Evolutionary conservation across 2,797 vertebrate genomes (phyloP), one percentile per base, ranked within the genome.

Genomic region (Australoheros facetus): DNA sequence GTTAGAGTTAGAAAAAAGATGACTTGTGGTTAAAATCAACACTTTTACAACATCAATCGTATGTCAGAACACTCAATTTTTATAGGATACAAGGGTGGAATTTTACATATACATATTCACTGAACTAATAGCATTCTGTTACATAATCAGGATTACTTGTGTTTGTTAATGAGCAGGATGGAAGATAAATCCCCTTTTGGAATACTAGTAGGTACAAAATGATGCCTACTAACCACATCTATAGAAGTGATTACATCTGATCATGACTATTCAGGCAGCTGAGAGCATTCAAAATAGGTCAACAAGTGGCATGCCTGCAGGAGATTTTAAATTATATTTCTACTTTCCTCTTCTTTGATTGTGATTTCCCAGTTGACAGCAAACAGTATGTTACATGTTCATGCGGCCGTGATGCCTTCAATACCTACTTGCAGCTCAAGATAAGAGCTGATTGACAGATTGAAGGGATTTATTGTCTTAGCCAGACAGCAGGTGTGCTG

Each of bases 331-430:
- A 77, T 80, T 26, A 0, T 73, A 37, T 73, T 53, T 56, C 60
- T 75, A 48, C 71, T 80, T 79, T 79, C 48, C 13, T 30, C 53
- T 28, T 62, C 85, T 91, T 87, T 87, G 82, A 91, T 89, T 82
- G 21, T 1, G 42, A 78, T 79, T 83, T 79, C 19, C 62, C 57
- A 59, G 58, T 32, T 71, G 73, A 85, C 84, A 75, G 64, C 58
- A 42, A 85, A 77, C 55, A 74, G 51, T n/a, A 8, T 73, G 77
- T 66, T 39, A 42, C 8, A n/a, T 79, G 79, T 77, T 23, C 58
- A 71, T 39, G 75, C 5, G 57, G 71, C 26, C 3, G 3, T 0
- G 48, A 56, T 12, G 77, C 73, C 58, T 39, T 84, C 48, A 56
- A 60, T 75, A 54, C 62, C 42, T 7, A 26, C 26, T 16, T 56